Evolutionary conservation across 2,888 invertebrate species (phyloP).

Genomic region (Mesorhabditis spiculigera): DNA sequence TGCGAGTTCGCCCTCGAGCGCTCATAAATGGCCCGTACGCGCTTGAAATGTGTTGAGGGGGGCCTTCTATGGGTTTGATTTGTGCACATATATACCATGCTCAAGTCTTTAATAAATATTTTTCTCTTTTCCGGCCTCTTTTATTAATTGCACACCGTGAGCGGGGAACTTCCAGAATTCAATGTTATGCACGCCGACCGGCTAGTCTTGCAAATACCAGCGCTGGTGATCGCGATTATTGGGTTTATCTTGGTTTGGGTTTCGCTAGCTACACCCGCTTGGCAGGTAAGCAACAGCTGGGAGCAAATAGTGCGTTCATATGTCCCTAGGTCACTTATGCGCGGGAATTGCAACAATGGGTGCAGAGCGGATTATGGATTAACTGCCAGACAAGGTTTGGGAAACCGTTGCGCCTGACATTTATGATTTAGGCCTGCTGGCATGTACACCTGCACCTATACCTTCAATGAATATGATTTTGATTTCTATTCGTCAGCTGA

Average conservation of each 20-base stretch:
- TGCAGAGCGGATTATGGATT: conserved; percentile 54
- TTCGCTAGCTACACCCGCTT: conserved; percentile 45
- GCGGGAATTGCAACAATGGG: conserved; percentile 50
- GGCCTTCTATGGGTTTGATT: too few relatives aligned
- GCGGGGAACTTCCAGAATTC: background rate
- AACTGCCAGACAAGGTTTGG: conserved; percentile 49
- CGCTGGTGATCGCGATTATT: conserved; percentile 38
- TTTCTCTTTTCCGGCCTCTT: too few relatives aligned
- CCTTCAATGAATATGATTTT: conserved; percentile 49
- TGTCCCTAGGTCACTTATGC: conserved; percentile 39
- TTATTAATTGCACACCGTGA: too few relatives aligned
- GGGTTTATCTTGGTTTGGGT: conserved; percentile 44
- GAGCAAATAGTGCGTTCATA: too few relatives aligned
- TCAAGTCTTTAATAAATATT: too few relatives aligned
- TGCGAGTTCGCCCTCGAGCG: too few relatives aligned
- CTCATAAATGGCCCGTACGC: too few relatives aligned
- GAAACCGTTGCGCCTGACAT: background rate
- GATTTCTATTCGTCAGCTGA: conserved; percentile 51
- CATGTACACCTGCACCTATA: conserved; percentile 57
- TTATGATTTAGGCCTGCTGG: conserved; percentile 39
- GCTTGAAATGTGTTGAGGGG: too few relatives aligned
- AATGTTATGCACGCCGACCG: background rate
- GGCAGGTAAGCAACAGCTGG: conserved; percentile 26
- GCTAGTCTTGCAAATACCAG: conserved; percentile 28
- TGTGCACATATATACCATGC: too few relatives aligned